Conservation (phyloP, 64 coral and sea anemone species). For the Stylophora pistillata region DNA sequence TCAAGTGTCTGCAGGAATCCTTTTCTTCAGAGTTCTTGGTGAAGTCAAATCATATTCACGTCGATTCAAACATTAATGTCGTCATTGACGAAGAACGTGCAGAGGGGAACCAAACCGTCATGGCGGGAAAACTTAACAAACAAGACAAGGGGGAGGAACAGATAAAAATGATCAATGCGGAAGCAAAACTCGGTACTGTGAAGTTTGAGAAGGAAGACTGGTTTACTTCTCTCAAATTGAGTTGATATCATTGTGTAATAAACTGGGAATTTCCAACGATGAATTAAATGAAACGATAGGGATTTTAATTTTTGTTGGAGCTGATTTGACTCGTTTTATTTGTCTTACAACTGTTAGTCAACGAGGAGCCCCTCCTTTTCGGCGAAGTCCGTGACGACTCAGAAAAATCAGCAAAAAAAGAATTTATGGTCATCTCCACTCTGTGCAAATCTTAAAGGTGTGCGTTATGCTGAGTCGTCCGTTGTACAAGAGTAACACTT, state of each 20-base stretch:
- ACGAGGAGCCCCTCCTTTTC: too few species aligned
- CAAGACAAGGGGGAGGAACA: background rate
- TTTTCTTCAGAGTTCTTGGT: constrained; percentile 3
- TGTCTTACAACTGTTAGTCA: too few species aligned
- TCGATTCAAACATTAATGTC: constrained; percentile 21
- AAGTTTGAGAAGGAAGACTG: constrained; percentile 53
- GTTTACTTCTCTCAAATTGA: constrained; percentile 43
- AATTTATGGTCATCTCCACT: too few species aligned
- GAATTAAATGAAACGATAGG: too few species aligned
- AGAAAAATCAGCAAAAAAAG: too few species aligned
- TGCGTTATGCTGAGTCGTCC: too few species aligned
- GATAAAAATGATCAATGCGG: constrained; percentile 12
- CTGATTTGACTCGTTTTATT: too few species aligned
- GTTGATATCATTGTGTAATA: background rate
- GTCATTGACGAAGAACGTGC: constrained; percentile 1
- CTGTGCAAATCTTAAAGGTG: too few species aligned
- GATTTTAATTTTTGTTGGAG: too few species aligned
- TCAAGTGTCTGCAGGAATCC: constrained; percentile 20
- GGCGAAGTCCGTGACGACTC: too few species aligned
- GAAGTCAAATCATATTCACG: constrained; percentile 27
- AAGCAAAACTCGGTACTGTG: constrained; percentile 64
- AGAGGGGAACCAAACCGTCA: constrained; percentile 23
- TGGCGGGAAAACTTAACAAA: constrained; percentile 29
- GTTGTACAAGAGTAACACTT: too few species aligned
- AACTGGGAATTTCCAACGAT: background rate